Conservation (phyloP, 2,888 invertebrate genomes). For the Argynnis bischoffii region DNA sequence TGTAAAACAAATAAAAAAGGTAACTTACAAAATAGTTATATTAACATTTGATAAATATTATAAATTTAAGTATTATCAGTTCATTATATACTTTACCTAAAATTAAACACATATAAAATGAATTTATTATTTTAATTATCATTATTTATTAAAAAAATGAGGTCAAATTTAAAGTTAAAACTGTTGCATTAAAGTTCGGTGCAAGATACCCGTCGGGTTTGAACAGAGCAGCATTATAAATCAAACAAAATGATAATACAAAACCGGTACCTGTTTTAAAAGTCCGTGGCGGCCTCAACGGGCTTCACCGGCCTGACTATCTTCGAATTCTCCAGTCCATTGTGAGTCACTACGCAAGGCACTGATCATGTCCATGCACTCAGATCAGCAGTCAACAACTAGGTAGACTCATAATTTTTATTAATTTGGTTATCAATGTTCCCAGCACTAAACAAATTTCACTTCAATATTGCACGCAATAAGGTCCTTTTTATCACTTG, state of each 20-base stretch:
- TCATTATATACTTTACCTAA: too few relatives aligned
- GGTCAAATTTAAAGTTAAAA: constrained; percentile 20
- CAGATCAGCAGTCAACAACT: constrained; percentile 58
- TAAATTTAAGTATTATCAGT: neutral
- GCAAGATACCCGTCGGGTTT: constrained; percentile 56
- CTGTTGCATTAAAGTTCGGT: constrained; percentile 41
- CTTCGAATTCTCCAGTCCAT: constrained; percentile 72
- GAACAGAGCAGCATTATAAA: constrained; percentile 65
- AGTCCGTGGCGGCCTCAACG: constrained; percentile 73
- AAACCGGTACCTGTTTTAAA: constrained; percentile 81
- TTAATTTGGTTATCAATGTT: constrained; percentile 54
- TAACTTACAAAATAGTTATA: neutral
- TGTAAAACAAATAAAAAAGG: constrained; percentile 50
- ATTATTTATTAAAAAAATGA: neutral
- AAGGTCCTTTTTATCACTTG: constrained; percentile 62
- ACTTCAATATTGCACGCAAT: constrained; percentile 52
- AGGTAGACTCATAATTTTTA: constrained; percentile 55
- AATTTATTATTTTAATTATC: neutral
- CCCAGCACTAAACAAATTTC: constrained; percentile 50
- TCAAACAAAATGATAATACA: constrained; percentile 79
- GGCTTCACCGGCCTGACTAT: constrained; percentile 67
- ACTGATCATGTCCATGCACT: constrained; percentile 41
- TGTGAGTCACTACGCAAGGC: constrained; percentile 46
- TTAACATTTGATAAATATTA: neutral
- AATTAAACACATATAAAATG: too few relatives aligned